Conservation (phyloP, 2,113 vertebrate genomes). For the Patagioenas fasciata region DNA sequence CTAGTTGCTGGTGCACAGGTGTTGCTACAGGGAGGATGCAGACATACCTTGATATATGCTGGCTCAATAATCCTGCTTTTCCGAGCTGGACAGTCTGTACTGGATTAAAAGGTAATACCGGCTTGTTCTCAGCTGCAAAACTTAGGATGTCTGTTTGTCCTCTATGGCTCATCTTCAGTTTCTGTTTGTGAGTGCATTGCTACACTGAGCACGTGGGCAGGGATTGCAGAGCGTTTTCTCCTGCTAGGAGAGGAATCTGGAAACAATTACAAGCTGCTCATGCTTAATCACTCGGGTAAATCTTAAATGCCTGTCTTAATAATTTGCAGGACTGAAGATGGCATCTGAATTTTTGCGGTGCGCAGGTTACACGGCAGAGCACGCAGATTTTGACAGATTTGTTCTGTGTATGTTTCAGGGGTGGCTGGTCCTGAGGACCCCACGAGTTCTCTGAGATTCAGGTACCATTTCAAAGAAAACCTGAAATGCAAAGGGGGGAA, state of each 20-base stretch:
- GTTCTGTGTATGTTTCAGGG: not conserved
- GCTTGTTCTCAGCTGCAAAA: not conserved
- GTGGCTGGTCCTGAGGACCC: not conserved
- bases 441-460: not conserved
- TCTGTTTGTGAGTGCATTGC: not conserved
- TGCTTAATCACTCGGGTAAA: slow-evolving; percentile 41
- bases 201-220: not conserved
- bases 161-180: not conserved
- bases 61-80: not conserved
- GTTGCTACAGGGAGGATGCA: not conserved
- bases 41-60: not conserved
- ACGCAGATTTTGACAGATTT: not conserved
- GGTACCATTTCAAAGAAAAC: not conserved
- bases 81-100: not conserved
- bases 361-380: slow-evolving; percentile 13
- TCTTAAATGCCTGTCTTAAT: slow-evolving; percentile 61
- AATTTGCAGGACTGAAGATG: slow-evolving; percentile 55
- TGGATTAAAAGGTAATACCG: not conserved
- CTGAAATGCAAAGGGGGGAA: not conserved
- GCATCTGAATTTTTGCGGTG: slow-evolving; percentile 44
- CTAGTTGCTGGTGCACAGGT: slow-evolving; percentile 21
- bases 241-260: slow-evolving; percentile 50
- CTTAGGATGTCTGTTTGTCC: not conserved
- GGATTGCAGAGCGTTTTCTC: slow-evolving; percentile 12
- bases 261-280: slow-evolving; percentile 63